Base-by-base conservation (phyloP, 2,888 invertebrate genomes). In the Mechanitis messenoides region DNA sequence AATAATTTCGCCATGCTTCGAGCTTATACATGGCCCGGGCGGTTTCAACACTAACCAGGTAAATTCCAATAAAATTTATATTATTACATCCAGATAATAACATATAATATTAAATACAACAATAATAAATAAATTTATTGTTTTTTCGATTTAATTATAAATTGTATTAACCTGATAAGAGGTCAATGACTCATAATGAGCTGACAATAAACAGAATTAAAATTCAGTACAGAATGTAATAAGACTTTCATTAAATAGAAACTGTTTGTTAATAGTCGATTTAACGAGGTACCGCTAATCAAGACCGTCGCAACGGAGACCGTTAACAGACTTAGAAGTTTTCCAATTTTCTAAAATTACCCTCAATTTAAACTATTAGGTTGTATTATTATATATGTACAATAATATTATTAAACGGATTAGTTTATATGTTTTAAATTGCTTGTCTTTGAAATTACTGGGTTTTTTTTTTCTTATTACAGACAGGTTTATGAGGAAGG, bases 311-410 rank as follows among this genome's bases (percentile, higher is more conserved):
- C 71, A 71, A 76, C 77, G 78, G 77, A 72, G 74, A 66, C 67
- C 71, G 72, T 74, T 75, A 76, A 73, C 77, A 76, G 76, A 74
- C 74, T 75, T 71, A 73, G 80, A 87, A 88, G 82, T 87, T 87
- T 87, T 83, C 83, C 83, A 83, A 87, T 88, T 85, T 83, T 79
- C 81, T 73, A 78, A 78, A 79, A 79, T 82, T 74, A 74, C 74
- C 72, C 70, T 71, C 75, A 75, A 74, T 77, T 80, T 73, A 71
- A 77, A 77, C 76, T 47, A 56, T 56, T 54, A 9, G 42, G 3
- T 42, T 42, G 9, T 1, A 31, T 50, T 28, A 2, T 50, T 50
- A 3, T 55, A 20, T 35, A 5, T 35, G 11, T 12, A 55, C 0
- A 35, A 35, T 55, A 35, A 20, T 20, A 20, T 20, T 20, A 20